Evolutionary conservation across 2,113 vertebrate genomes (phyloP).

Genomic region (Pyxicephalus adspersus): DNA sequence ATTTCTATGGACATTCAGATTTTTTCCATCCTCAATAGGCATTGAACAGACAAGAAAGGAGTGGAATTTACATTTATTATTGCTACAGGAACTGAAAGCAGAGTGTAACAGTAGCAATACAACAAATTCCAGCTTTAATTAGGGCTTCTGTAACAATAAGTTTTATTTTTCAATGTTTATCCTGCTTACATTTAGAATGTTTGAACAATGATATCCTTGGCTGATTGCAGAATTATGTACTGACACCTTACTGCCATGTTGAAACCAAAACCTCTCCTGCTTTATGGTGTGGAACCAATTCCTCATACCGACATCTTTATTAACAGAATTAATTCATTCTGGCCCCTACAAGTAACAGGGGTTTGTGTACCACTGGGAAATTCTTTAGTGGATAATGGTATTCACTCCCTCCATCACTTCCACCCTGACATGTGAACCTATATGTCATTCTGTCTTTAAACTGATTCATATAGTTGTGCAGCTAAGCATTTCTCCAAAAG

Average conservation of each 20-base stretch:
- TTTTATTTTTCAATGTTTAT: no score
- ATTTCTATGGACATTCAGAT: no score
- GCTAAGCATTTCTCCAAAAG: not conserved
- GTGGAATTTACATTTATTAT: no score
- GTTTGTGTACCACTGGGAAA: constrained; percentile 6
- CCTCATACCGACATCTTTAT: constrained; percentile 26
- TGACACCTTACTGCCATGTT: not conserved
- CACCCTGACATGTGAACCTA: no score
- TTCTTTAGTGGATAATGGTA: not conserved
- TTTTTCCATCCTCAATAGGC: no score
- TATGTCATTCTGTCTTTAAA: constrained; percentile 3
- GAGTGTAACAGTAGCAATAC: no score
- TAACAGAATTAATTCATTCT: constrained; percentile 14
- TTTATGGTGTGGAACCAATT: not conserved
- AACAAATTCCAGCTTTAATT: no score
- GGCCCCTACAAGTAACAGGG: not conserved
- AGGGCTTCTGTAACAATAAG: no score
- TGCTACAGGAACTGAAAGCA: no score
- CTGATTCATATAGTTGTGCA: not conserved
- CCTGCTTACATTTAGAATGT: no score
- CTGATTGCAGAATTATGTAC: not conserved
- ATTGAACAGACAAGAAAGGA: no score
- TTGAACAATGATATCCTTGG: not conserved
- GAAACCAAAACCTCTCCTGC: not conserved
- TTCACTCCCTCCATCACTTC: not conserved